phyloP scores from a whole-genome alignment of 35 echinoderm and acorn worm species.

The Acanthaster planci region DNA sequence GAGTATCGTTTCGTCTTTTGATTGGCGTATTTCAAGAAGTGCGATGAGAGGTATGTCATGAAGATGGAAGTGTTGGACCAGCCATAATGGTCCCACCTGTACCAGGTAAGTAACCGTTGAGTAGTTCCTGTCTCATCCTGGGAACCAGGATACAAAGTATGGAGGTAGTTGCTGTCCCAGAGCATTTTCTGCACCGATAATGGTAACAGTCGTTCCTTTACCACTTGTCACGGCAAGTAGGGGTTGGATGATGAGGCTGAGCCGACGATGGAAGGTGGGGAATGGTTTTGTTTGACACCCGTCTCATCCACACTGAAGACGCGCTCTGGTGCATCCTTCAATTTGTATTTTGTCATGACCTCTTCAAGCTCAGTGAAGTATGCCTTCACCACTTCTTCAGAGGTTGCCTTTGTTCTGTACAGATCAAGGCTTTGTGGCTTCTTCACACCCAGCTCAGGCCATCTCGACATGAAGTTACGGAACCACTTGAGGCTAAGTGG shows the following conservation, averaged over 20 bases:
- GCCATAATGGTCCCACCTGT: not conserved
- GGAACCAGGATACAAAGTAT: conserved; percentile 32
- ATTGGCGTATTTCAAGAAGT: conserved; percentile 32
- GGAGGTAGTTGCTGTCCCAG: conserved; percentile 10
- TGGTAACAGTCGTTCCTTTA: not conserved
- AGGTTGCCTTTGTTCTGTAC: not conserved
- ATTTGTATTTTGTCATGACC: not conserved
- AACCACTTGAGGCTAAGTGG: not conserved
- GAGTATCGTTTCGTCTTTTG: not conserved
- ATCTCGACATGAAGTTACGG: not conserved
- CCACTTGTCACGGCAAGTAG: not conserved
- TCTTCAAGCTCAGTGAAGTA: not conserved
- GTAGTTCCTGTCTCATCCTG: not conserved
- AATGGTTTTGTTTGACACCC: not conserved
- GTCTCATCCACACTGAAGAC: not conserved
- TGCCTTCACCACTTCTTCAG: not conserved
- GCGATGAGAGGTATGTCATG: not conserved
- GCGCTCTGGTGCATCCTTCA: not conserved
- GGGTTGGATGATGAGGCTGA: not conserved
- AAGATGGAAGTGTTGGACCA: not conserved
- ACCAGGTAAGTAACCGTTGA: not conserved
- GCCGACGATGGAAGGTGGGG: not conserved
- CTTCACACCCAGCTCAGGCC: not conserved
- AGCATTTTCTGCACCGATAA: not conserved
- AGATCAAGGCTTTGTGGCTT: not conserved